Evolutionary conservation across 2,113 vertebrate genomes (phyloP), one percentile per base, ranked within the genome.

Genomic region (Cranoglanis bouderius): DNA sequence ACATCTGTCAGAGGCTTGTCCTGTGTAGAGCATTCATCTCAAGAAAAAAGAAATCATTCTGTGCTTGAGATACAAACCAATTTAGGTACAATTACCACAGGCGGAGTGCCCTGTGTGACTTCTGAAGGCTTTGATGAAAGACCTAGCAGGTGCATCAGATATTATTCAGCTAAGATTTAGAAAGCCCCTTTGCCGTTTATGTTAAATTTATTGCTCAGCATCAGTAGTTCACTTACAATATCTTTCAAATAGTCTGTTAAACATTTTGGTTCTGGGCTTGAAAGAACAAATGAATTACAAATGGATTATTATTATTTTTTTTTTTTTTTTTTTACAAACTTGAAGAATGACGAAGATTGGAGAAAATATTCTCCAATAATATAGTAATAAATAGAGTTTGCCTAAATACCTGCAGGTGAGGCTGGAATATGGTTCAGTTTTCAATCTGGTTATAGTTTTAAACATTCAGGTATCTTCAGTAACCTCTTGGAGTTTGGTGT

Each of bases 201-300:
- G 53, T 24, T 57, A 21, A 81, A 81, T 80, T n/a, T 53, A 78
- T 78, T 49, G 26, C 74, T 77, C 40, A 77, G 74, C 40, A 77
- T 26, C 38, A 77, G 29, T 74, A 77, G 38, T 49, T 49, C 24
- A 12, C 24, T 46, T 77, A 26, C 43, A 78, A n/a, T 80, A 80
- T 57, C 51, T 57, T 57, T 35, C 32, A 82, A 57, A 57, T 35
- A 14, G 3, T 57, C 51, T 57, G 43, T 19, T 51, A n/a, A 82
- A 55, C 14, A 82, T 82, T 18, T 82, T 82, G 80, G 32, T 55
- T 57, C 32, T 57, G 32, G 6, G 16, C 46, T 35, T 0, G 32
- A 53, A 53, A 55, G n/a, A 35, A 57, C 53, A 82, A 57, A 57
- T 38, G n/a, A 13, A 24, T 55, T 38, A 57, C 32, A 82, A 55